phyloP scores from a whole-genome alignment of 2,888 invertebrate genomes.

The Drosophila nr. perissopoda region DNA sequence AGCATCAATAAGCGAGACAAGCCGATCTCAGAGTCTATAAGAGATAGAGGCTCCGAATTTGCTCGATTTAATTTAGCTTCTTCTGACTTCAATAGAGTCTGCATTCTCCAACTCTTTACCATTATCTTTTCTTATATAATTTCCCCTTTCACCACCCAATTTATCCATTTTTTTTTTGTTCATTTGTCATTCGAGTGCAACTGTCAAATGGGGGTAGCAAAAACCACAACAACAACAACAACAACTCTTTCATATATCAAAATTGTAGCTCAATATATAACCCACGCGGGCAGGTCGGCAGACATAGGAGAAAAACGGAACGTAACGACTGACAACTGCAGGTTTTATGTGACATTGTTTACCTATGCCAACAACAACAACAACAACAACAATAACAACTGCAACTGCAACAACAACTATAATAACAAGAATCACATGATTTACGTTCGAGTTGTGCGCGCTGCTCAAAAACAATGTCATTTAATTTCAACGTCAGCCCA shows the following conservation, averaged over 20 bases:
- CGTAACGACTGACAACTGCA: conserved; percentile 51
- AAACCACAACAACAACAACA: conserved; percentile 29
- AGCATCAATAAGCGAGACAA: background rate
- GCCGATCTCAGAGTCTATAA: background rate
- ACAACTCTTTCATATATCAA: conserved; percentile 51
- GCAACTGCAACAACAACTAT: conserved; percentile 18
- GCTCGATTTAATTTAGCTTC: background rate
- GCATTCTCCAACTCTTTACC: conserved; percentile 30
- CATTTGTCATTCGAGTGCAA: conserved; percentile 61
- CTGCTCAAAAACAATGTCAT: conserved; percentile 62
- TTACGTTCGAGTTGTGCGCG: conserved; percentile 61
- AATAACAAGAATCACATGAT: conserved; percentile 43
- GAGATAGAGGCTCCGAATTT: background rate
- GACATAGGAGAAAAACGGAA: conserved; percentile 1
- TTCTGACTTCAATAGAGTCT: background rate
- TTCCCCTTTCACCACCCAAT: background rate
- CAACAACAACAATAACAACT: background rate
- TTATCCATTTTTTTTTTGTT: conserved; percentile 1
- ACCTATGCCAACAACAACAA: conserved; percentile 45
- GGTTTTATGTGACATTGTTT: conserved; percentile 69
- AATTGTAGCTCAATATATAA: conserved; percentile 25
- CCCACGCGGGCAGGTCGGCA: conserved; percentile 21
- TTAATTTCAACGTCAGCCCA: conserved; percentile 58
- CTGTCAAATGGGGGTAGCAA: conserved; percentile 46
- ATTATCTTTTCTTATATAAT: conserved; percentile 14